Evolutionary conservation across 2,888 invertebrate genomes (phyloP).

Genomic region (Ganaspis brasiliensis): DNA sequence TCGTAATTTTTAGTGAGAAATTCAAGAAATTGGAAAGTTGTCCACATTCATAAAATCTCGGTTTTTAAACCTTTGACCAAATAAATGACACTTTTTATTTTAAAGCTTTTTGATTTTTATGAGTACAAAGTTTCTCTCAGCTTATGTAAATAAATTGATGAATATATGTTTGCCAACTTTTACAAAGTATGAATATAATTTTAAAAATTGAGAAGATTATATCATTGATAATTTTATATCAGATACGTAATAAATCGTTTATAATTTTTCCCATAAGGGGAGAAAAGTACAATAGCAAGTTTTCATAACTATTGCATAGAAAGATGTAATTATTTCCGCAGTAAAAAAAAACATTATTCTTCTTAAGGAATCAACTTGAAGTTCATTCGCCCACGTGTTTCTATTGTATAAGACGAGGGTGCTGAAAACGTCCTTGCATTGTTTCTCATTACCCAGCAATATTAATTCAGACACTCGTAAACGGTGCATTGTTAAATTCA

Average conservation of each 20-base stretch:
- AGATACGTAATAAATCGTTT: too few relatives aligned
- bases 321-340: too few relatives aligned
- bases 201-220: too few relatives aligned
- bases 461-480: slow-evolving; percentile 55
- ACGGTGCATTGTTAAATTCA: slow-evolving; percentile 56
- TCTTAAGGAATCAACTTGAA: not conserved
- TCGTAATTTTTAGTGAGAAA: not conserved
- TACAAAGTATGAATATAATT: too few relatives aligned
- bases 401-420: slow-evolving; percentile 58
- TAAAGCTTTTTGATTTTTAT: too few relatives aligned
- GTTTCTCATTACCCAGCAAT: slow-evolving; percentile 56
- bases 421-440: slow-evolving; percentile 72
- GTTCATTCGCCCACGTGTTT: slow-evolving; percentile 1
- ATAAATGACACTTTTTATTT: not conserved
- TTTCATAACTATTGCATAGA: too few relatives aligned
- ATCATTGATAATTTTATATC: too few relatives aligned
- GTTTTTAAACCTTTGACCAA: slow-evolving; percentile 4
- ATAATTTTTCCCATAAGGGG: too few relatives aligned
- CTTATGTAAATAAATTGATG: not conserved
- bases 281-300: too few relatives aligned
- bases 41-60: not conserved
- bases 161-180: not conserved
- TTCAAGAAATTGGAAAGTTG: slow-evolving; percentile 11
- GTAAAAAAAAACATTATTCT: too few relatives aligned
- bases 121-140: not conserved